These are phyloP conservation scores for Baryphthengus martii DNA, from an alignment of 2,113 vertebrate genomes.

Conservation along the genomic window DNA sequence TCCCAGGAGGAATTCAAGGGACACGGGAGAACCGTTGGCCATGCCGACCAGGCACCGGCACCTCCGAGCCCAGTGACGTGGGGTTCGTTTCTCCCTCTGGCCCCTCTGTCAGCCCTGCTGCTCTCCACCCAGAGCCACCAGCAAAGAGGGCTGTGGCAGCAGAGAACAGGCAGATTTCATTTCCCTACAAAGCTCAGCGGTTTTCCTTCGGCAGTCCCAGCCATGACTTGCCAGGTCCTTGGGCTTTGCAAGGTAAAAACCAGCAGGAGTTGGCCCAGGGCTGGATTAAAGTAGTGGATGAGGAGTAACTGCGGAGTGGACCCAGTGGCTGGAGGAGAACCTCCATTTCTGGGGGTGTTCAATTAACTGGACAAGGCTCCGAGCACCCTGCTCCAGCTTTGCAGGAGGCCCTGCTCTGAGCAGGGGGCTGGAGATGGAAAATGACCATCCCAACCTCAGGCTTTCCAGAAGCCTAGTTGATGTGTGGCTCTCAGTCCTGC, in stretches of 20 bases:
- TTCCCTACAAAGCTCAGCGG: neutral
- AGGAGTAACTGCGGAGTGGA: neutral
- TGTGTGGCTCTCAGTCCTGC: neutral
- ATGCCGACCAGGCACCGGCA: neutral
- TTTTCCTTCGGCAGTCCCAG: neutral
- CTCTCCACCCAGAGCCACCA: neutral
- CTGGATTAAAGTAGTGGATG: neutral
- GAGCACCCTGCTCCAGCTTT: neutral
- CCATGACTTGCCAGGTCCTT: neutral
- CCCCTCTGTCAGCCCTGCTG: neutral
- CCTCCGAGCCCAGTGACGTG: rapidly evolving
- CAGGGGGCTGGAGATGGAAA: neutral
- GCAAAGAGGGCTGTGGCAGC: neutral
- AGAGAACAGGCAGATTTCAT: neutral
- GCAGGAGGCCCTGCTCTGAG: neutral
- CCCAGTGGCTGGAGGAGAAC: neutral
- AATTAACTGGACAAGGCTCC: neutral
- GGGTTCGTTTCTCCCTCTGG: neutral
- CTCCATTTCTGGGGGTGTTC: neutral
- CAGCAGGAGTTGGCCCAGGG: neutral
- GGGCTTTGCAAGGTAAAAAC: neutral
- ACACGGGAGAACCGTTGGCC: rapidly evolving
- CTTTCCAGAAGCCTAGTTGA: neutral
- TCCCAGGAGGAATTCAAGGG: neutral
- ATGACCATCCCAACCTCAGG: neutral